A percentile compares a stretch with the other conserved stretches of the same genome.
These are phyloP conservation scores for Tympanuchus pallidicinctus DNA, from an alignment of 2,113 vertebrate species.

Conservation along the genomic window DNA sequence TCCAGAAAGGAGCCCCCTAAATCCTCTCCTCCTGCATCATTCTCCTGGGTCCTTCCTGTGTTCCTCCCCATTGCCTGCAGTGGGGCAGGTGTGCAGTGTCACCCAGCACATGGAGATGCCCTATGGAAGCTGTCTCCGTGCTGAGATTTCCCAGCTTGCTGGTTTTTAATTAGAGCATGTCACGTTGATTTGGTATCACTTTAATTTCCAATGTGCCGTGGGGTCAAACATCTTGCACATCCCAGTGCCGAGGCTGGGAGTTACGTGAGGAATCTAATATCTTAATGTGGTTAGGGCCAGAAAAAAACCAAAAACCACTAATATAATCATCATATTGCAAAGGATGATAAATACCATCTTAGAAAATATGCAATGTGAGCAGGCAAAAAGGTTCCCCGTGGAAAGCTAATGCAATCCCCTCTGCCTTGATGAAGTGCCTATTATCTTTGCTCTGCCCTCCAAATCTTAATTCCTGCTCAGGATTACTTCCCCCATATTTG, in stretches of 20 bases:
- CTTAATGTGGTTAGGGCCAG: neutral
- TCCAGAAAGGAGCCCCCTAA: neutral
- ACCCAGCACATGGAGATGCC: accelerated
- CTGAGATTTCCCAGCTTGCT: neutral
- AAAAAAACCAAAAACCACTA: neutral
- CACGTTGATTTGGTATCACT: neutral
- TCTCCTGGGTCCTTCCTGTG: neutral
- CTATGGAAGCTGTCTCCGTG: neutral
- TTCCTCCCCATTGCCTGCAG: accelerated
- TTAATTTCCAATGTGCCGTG: neutral
- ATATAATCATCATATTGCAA: neutral
- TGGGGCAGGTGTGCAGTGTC: neutral
- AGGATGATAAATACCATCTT: neutral
- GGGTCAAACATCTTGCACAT: neutral
- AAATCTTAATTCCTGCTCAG: neutral
- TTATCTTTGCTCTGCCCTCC: neutral
- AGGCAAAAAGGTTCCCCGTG: neutral
- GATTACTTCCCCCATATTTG: neutral
- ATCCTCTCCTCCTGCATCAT: neutral
- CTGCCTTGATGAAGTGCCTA: neutral
- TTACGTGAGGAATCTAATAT: neutral
- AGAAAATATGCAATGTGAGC: neutral
- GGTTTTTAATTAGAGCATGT: neutral
- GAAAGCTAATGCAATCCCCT: neutral
- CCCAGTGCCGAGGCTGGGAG: neutral